Evolutionary conservation across 1,140 invertebrate genomes (phyloP).

Genomic region (Philopotamus ludificatus): DNA sequence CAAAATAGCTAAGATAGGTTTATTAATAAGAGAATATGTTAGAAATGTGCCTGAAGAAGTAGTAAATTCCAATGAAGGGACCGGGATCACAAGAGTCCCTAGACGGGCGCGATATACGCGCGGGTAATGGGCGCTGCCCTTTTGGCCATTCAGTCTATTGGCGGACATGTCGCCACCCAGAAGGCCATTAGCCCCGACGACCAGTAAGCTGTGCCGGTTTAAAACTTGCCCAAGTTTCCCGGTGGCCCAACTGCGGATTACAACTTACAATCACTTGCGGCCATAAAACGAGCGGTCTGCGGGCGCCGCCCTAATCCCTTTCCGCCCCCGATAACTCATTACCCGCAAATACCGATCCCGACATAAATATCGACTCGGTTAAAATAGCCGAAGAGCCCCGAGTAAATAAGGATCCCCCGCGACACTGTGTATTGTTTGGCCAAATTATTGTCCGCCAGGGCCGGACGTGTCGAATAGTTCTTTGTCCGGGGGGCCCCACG

Average conservation of each 20-base stretch:
- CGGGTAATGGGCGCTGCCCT: too few species aligned
- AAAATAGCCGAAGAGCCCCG: slow-evolving; percentile 18
- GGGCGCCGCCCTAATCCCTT: slow-evolving; percentile 20
- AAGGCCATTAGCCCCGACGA: slow-evolving; percentile 8
- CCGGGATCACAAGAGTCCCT: too few species aligned
- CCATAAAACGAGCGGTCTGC: slow-evolving; percentile 39
- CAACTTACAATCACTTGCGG: slow-evolving; percentile 42
- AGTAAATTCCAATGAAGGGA: too few species aligned
- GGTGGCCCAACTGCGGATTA: slow-evolving; percentile 33
- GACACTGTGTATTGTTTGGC: neutral
- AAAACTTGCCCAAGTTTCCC: slow-evolving; percentile 35
- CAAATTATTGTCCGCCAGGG: neutral
- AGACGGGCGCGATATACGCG: too few species aligned
- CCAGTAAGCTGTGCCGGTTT: slow-evolving; percentile 18
- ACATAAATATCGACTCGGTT: slow-evolving; percentile 38
- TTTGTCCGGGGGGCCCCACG: too few species aligned
- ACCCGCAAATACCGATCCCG: slow-evolving; percentile 25
- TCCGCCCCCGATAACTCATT: slow-evolving; percentile 32
- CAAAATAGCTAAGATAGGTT: too few species aligned
- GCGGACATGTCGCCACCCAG: too few species aligned
- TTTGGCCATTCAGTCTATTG: too few species aligned
- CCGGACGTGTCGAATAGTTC: neutral
- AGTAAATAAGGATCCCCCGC: slow-evolving; percentile 10
- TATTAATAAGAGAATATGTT: too few species aligned
- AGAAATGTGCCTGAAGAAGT: too few species aligned